Evolutionary conservation across 2,113 vertebrate genomes (phyloP), one percentile per base, ranked within the genome.

Genomic region (Nothoprocta perdicaria): DNA sequence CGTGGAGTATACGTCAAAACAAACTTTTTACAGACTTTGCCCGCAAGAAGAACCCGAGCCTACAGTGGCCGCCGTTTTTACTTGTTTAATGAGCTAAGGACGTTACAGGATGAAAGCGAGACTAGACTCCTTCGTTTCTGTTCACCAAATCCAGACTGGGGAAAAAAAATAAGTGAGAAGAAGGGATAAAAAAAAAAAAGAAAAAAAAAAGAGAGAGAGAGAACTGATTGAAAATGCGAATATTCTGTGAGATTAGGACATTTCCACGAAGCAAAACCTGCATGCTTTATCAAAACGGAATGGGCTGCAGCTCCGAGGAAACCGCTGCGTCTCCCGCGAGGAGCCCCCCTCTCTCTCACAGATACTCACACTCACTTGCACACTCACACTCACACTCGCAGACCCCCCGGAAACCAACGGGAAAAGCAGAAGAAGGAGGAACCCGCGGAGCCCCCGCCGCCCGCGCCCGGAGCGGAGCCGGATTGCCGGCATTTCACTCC

Each of bases 1-100:
- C 96, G 95, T 95, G 96, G 96, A 97, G 55, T 96, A 96, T 93
- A 95, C 50, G 95, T 96, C 96, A 94, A 96, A 97, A 96, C 80
- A 96, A 96, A 95, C 92, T 97, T 97, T 95, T 94, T 94, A 91
- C 95, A 96, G 92, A 97, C 88, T 93, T 95, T 82, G 86, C 92
- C 91, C 95, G 84, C 96, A 92, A 96, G 81, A 97, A 96, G 94
- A 97, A 97, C 96, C 97, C 97, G 96, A 94, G 93, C 77, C 73
- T 94, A 90, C 89, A 86, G 53, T 94, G 96, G 95, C 96, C 95
- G 93, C 95, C 96, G 78, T 97, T 97, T 97, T 97, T 96, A 96
- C 97, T 97, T 97, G 97, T 97, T 97, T 97, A 97, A 97, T 97
- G 97, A 97, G 82, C 94, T 97, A 97, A 96, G 97, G 95, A 96